Percentiles rank a stretch among this genome's conserved stretches.
Conservation (phyloP, 2,797 vertebrate species). For the Mormyrus proboscirostris region DNA sequence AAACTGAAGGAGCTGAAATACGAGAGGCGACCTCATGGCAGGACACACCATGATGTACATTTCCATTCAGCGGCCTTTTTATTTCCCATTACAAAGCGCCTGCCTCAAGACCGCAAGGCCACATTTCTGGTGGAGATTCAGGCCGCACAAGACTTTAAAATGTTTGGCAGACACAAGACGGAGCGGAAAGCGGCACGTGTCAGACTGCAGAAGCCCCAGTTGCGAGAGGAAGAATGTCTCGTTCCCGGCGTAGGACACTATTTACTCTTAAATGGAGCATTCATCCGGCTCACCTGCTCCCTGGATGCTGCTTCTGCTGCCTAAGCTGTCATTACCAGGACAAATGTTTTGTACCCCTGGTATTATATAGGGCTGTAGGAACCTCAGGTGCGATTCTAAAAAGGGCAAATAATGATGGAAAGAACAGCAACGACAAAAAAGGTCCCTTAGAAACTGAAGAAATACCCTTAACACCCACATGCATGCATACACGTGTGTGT, state of each 20-base stretch:
- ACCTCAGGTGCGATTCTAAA: conserved; percentile 9
- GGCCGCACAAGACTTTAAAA: background rate
- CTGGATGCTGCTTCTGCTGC: background rate
- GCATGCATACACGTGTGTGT: background rate
- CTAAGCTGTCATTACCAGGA: conserved; percentile 12
- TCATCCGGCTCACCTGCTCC: background rate
- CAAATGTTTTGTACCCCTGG: background rate
- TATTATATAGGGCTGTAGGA: background rate
- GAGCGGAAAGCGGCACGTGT: background rate
- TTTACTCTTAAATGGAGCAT: background rate
- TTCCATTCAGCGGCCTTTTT: background rate
- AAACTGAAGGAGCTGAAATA: background rate
- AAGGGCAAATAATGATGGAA: background rate
- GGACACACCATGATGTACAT: background rate
- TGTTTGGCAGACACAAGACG: background rate
- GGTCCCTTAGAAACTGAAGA: background rate
- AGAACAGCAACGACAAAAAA: background rate
- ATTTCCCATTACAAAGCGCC: background rate
- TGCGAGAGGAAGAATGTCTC: background rate
- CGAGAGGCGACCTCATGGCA: background rate
- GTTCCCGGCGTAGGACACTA: background rate
- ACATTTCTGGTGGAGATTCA: background rate
- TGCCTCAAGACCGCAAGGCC: background rate
- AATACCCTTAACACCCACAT: background rate
- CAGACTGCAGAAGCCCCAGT: background rate